phyloP scores from a whole-genome alignment of 2,113 vertebrate genomes.

The Salvelinus namaycush region DNA sequence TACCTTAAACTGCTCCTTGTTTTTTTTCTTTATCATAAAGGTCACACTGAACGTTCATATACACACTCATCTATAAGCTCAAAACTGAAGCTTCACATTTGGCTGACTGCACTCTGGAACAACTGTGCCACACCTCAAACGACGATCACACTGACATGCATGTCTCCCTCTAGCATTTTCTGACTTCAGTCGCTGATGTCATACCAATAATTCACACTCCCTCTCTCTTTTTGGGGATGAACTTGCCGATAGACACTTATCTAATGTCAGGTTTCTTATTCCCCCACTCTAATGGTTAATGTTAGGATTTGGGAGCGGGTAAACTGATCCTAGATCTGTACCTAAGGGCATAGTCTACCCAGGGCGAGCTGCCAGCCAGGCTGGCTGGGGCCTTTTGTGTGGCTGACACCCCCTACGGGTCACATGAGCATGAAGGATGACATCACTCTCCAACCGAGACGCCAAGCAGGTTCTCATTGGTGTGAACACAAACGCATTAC shows the following conservation, averaged over 20 bases:
- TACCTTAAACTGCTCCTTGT: too few relatives aligned
- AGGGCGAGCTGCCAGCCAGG: conserved; percentile 16
- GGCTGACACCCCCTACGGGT: conserved; percentile 1
- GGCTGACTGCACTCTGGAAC: background rate
- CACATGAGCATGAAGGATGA: conserved; percentile 20
- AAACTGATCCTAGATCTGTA: conserved; percentile 25
- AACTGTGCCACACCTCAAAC: conserved; percentile 2
- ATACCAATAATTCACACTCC: conserved; percentile 16
- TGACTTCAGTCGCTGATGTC: conserved; percentile 39
- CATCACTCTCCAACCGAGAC: background rate
- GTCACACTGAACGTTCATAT: background rate
- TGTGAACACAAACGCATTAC: conserved; percentile 4
- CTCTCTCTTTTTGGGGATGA: conserved; percentile 4
- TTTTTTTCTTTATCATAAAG: background rate
- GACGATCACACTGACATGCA: conserved; percentile 34
- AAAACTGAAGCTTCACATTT: conserved; percentile 3
- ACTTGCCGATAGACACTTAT: conserved; percentile 5
- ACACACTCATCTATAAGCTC: background rate
- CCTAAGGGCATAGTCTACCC: conserved; percentile 17
- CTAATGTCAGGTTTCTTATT: background rate
- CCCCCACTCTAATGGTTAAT: background rate
- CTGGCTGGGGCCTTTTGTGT: conserved; percentile 1
- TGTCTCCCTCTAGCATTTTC: conserved; percentile 29
- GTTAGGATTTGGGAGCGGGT: background rate
- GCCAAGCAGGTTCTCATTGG: conserved; percentile 5